Conservation (phyloP, 2,888 invertebrate genomes). For the Lysandra bellargus region DNA sequence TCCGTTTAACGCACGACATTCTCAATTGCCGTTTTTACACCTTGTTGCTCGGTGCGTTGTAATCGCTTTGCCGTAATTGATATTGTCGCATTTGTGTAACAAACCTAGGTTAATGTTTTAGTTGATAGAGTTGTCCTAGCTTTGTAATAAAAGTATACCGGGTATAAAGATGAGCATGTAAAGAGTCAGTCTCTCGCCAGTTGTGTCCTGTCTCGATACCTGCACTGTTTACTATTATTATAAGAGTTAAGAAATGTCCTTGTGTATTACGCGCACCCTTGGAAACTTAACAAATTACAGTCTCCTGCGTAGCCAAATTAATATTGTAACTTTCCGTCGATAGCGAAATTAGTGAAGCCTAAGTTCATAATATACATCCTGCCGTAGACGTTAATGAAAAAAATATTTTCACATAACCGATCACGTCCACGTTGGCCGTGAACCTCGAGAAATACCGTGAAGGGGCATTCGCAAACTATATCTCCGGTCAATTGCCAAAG, state of each 20-base stretch:
- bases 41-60: slow-evolving; percentile 26
- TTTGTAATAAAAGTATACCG: background rate
- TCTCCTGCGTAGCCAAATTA: no score
- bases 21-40: slow-evolving; percentile 33
- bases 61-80: background rate
- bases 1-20: slow-evolving; percentile 34
- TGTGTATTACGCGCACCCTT: no score
- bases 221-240: no score
- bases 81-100: background rate
- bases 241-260: no score
- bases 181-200: no score
- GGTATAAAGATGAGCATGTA: no score
- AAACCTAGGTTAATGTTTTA: background rate
- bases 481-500: background rate
- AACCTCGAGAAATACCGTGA: background rate
- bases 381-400: background rate
- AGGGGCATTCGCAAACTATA: slow-evolving; percentile 1
- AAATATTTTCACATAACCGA: background rate
- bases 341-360: no score
- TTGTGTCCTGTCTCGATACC: no score
- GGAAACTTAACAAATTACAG: no score
- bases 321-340: no score
- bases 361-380: background rate
- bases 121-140: background rate
- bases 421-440: background rate